Base-by-base conservation (phyloP, 2,888 invertebrate species). In the Rhagophthalmus giganteus region DNA sequence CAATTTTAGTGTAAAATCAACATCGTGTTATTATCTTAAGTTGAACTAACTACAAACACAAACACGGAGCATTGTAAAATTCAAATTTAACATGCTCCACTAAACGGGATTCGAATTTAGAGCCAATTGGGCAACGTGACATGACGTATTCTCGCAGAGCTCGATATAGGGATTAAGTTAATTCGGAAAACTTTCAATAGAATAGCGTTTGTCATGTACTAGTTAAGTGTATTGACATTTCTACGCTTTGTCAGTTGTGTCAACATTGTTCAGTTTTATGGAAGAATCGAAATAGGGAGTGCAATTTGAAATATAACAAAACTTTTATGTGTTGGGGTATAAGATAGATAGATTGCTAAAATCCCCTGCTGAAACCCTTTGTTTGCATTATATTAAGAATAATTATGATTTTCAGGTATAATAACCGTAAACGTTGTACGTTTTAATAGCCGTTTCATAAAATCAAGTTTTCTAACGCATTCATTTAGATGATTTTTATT, bases 191-290 rank as follows among this genome's bases (percentile, higher is more conserved):
- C 39, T 39, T 27, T 32, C 31, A 37, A 42, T 27, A 25, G 40
- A 32, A 47, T 9, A 30, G 11, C 25, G 31, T 59, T 59, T 60
- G 63, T 58, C 58, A 57, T 54, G 47, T 24, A 37, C 35, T 45
- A 57, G 57, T 58, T 60, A 62, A 64, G 60, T 62, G 57, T 61
- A 62, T 61, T 62, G 62, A 64, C 60, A 61, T 60, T 61, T 54
- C 57, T 49, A 37, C 34, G 52, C 57, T 57, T 57, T 58, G 61
- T 62, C 61, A 61, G 56, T 62, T 60, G 55, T 60, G 61, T 59
- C 61, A 64, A 64, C 62, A 62, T 53, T 55, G 48, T 58, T 54
- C 58, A 59, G 55, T 57, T 58, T 49, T 53, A 48, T 39, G 44
- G 40, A 57, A 51, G 55, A 58, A 57, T 56, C 48, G 56, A 42